A percentile compares a stretch with the other conserved stretches of the same genome.
These are phyloP conservation scores for Malacosoma neustria DNA, from an alignment of 2,888 invertebrate genomes.

Conservation along the genomic window DNA sequence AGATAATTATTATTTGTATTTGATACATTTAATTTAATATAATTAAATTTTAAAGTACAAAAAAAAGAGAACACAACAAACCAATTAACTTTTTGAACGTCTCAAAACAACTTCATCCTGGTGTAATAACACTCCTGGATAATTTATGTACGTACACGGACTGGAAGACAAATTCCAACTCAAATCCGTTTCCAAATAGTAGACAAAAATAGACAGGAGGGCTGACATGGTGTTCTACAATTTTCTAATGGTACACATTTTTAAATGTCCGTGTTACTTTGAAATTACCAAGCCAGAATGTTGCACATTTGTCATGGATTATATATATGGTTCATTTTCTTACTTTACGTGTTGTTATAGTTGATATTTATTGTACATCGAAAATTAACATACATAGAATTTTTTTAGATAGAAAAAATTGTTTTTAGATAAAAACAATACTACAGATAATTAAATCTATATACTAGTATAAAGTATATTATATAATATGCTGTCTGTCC, in stretches of 20 bases:
- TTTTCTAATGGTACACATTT: constrained; percentile 24
- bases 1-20: too few species aligned
- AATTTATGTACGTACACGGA: background rate
- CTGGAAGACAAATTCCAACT: constrained; percentile 2
- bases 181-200: constrained; percentile 26
- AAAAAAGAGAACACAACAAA: too few species aligned
- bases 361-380: too few species aligned
- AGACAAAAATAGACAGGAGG: constrained; percentile 25
- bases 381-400: too few species aligned
- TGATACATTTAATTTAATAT: too few species aligned
- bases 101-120: background rate
- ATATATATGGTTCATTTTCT: too few species aligned
- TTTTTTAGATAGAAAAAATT: too few species aligned
- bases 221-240: background rate
- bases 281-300: constrained; percentile 36
- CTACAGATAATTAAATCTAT: too few species aligned
- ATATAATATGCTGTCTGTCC: too few species aligned
- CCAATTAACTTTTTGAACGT: background rate
- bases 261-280: constrained; percentile 34
- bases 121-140: constrained; percentile 8
- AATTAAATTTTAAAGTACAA: background rate
- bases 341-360: too few species aligned
- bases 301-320: constrained; percentile 55
- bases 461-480: too few species aligned
- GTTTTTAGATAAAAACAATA: too few species aligned